phyloP scores from a whole-genome alignment of 2,797 vertebrate species.

The Macrochelys suwanniensis region DNA sequence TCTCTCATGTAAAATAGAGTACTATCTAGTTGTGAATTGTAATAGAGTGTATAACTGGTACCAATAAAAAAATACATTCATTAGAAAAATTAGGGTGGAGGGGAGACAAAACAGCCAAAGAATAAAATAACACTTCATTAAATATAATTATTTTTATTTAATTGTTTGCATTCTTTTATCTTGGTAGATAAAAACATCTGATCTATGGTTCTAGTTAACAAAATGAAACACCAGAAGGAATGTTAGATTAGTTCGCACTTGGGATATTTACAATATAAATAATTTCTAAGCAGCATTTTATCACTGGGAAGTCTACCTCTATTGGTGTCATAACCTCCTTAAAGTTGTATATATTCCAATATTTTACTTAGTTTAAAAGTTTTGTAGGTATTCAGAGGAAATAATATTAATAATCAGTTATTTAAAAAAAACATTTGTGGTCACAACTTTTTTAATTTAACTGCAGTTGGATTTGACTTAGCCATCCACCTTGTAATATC shows the following conservation, averaged over 20 bases:
- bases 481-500: conserved; percentile 13
- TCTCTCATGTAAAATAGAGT: background rate
- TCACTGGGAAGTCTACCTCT: background rate
- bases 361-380: background rate
- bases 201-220: background rate
- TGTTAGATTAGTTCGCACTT: background rate
- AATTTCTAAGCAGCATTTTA: background rate
- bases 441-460: conserved; percentile 10
- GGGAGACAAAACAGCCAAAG: background rate
- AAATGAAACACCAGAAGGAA: background rate
- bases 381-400: background rate
- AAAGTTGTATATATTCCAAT: background rate
- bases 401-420: background rate
- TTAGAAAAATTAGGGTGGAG: background rate
- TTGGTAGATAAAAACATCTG: background rate
- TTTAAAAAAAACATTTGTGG: background rate
- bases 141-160: accelerated
- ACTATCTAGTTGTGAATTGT: background rate
- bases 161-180: background rate
- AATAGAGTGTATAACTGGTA: too few relatives aligned
- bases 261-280: background rate
- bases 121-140: background rate
- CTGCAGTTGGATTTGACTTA: background rate
- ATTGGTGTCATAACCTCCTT: background rate
- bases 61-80: background rate